A percentile compares a stretch with the other conserved stretches of the same genome.
phyloP scores from a whole-genome alignment of 2,888 invertebrate genomes.

The Metopia argyrocephala region DNA sequence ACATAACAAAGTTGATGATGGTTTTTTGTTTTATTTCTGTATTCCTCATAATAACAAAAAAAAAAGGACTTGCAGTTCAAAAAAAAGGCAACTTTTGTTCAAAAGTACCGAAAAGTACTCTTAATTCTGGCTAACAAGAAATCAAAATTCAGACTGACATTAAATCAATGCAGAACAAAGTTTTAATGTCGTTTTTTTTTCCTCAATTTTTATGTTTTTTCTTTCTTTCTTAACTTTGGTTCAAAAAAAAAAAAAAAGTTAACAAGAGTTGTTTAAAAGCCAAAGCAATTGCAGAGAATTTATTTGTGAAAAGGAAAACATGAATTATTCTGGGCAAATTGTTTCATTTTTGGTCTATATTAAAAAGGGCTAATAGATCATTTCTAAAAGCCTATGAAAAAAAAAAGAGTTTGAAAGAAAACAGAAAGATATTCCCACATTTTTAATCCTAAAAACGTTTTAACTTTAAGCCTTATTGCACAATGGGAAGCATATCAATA shows the following conservation, averaged over 20 bases:
- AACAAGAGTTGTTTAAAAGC: neutral
- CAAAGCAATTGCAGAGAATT: neutral
- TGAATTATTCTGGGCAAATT: neutral
- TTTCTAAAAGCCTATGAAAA: neutral
- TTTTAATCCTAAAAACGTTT: neutral
- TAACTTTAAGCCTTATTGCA: neutral
- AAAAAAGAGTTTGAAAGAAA: neutral
- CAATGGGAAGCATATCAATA: no score
- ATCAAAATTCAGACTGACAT: neutral
- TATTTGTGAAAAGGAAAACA: neutral
- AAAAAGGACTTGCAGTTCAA: slow-evolving; percentile 20
- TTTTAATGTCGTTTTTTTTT: neutral
- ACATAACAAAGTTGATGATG: slow-evolving; percentile 57
- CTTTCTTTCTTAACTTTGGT: neutral
- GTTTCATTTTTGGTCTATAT: neutral
- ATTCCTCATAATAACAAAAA: neutral
- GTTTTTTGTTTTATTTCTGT: neutral
- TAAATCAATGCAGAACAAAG: neutral
- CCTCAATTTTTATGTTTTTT: neutral
- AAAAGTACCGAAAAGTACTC: slow-evolving; percentile 21
- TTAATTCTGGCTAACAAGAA: neutral
- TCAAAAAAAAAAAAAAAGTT: no score
- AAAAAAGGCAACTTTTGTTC: slow-evolving; percentile 20
- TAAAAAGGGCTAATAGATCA: neutral
- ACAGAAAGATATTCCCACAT: neutral